Evolutionary conservation across 2,888 invertebrate species (phyloP).

Genomic region (Xiphydria camelus): DNA sequence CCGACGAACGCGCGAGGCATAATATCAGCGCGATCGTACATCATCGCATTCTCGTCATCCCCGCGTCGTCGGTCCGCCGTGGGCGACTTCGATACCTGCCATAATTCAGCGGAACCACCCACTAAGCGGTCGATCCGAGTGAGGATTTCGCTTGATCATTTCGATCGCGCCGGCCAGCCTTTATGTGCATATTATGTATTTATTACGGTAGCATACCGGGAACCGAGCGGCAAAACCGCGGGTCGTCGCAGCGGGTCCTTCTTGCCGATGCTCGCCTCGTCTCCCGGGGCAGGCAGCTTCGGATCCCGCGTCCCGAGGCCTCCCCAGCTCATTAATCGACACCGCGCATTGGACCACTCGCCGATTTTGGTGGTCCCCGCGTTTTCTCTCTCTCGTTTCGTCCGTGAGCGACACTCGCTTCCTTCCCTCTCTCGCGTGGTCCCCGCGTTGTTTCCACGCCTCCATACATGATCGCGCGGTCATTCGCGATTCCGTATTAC

Average conservation of each 20-base stretch:
- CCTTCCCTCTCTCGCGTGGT: too few species aligned
- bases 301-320: conserved; percentile 13
- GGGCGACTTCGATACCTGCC: too few species aligned
- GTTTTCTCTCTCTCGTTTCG: conserved; percentile 19
- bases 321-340: conserved; percentile 55
- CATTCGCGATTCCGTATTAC: too few species aligned
- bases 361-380: conserved; percentile 55
- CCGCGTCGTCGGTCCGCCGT: too few species aligned
- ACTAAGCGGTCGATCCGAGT: conserved; percentile 32
- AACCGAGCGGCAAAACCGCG: conserved; percentile 55
- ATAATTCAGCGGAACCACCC: conserved; percentile 33
- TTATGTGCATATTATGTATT: conserved; percentile 58
- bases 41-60: too few species aligned
- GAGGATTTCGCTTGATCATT: conserved; percentile 51
- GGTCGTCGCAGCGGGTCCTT: conserved; percentile 24
- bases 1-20: too few species aligned
- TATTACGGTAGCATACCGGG: conserved; percentile 53
- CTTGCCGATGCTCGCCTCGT: conserved; percentile 11
- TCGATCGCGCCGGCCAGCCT: conserved; percentile 53
- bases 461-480: too few species aligned
- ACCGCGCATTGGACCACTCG: conserved; percentile 51
- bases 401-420: too few species aligned
- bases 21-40: too few species aligned
- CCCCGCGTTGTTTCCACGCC: too few species aligned
- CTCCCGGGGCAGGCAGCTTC: too few species aligned